Evolutionary conservation across 2,797 vertebrate genomes (phyloP), one percentile per base, ranked within the genome.

Genomic region (Catamblyrhynchus diadema): DNA sequence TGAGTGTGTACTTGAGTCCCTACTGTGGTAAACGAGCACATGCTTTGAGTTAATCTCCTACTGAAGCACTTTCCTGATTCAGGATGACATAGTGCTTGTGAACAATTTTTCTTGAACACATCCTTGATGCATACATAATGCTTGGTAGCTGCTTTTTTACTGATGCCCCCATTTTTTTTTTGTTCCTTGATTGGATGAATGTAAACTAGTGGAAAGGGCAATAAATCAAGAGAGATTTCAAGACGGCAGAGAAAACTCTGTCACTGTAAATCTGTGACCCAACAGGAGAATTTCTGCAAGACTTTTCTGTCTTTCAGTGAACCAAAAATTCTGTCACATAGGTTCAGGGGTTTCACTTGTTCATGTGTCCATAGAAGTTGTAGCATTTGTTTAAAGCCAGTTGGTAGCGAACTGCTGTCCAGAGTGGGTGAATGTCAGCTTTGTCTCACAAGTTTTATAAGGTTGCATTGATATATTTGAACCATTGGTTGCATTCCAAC

Each of bases 11-110:
- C 87, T 91, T 51, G 91, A 79, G 82, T 90, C 69, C 85, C 66
- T 30, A 88, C 85, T 84, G 87, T 73, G 82, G 91, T 64, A 94
- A 94, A 84, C 0, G 10, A 95, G 91, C 87, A 86, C 89, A 86
- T 94, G 94, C 94, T 96, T 96, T 94, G 82, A 90, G 95, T 96
- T 96, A 96, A 96, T 90, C 85, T 94, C 79, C 37, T 95, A 81
- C 73, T 91, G 91, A 94, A 97, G 87, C 81, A 88, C 95, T 95
- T 95, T 79, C 62, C 73, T 96, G 87, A 95, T 95, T 95, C 87
- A 86, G 87, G 70, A 64, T 95, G 94, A 95, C 95, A 96, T 73
- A 90, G 70, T 75, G 77, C 87, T 95, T 90, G 95, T 88, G 95
- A 86, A 95, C 96, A 93, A 96, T 97, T 96, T 95, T 91, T 94